Conservation (phyloP, 2,113 vertebrate species). For the Perognathus longimembris region DNA sequence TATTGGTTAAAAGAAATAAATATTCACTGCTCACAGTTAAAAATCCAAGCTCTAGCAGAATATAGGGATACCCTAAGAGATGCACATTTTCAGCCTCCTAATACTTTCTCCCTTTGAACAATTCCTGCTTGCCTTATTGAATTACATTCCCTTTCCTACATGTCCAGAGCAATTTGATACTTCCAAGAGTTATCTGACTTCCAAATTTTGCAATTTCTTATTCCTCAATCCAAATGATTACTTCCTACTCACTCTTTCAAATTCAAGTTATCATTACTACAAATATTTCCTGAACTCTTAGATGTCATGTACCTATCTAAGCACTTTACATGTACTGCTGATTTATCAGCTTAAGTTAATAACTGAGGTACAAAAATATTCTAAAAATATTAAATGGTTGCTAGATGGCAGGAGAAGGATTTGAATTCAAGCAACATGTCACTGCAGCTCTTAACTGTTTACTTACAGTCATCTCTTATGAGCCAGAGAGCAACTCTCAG, state of each 20-base stretch:
- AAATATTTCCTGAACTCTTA: slow-evolving; percentile 39
- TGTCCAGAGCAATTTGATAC: not conserved
- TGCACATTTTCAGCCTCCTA: not conserved
- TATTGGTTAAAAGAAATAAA: slow-evolving; percentile 46
- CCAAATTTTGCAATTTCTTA: slow-evolving; percentile 41
- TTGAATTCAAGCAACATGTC: slow-evolving; percentile 33
- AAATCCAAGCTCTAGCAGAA: slow-evolving; percentile 38
- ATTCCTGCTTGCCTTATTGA: not conserved
- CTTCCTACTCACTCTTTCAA: slow-evolving; percentile 41
- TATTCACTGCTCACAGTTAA: not conserved
- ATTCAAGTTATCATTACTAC: slow-evolving; percentile 24
- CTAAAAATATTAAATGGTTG: not conserved
- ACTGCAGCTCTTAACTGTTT: not conserved
- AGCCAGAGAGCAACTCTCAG: not conserved
- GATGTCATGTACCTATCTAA: slow-evolving; percentile 38
- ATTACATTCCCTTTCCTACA: slow-evolving; percentile 40
- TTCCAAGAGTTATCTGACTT: slow-evolving; percentile 5
- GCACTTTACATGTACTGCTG: not conserved
- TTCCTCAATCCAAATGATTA: slow-evolving; percentile 44
- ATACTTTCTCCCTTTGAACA: slow-evolving; percentile 19
- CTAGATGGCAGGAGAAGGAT: not conserved
- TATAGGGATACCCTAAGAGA: not conserved
- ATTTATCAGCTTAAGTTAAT: slow-evolving; percentile 29
- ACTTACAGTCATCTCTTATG: not conserved
- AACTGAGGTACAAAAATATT: not conserved